Base-by-base conservation (phyloP, 1,140 invertebrate genomes). In the Uloborus diversus region DNA sequence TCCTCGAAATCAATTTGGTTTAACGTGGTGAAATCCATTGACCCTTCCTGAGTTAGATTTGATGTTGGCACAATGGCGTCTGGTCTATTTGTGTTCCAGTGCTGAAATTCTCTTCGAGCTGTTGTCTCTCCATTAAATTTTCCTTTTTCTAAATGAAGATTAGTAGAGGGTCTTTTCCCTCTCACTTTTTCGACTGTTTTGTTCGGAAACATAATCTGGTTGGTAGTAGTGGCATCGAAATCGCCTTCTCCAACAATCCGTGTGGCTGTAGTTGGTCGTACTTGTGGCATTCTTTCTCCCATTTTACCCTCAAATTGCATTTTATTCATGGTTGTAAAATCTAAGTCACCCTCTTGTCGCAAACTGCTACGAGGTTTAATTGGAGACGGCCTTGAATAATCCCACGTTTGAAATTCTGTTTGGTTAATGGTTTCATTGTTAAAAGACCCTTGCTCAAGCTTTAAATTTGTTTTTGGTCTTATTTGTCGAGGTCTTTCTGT, bases 81-180 rank as follows among this genome's bases (percentile, higher is more conserved):
- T 17, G 64, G 35, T 65, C 83, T 82, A 28, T 84, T 82, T 5
- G 83, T 81, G 62, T 85, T 85, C 86, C 86, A 87, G 69, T 79
- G 84, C 30, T 85, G 83, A 79, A 84, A 88, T 82, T 88, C 87
- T 71, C 83, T 82, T 66, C 84, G 85, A 49, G 85, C 83, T 7
- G 87, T 88, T 13, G 87, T 88, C 37, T 82, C 65, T 76, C 85
- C 85, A 28, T 86, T 84, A 59, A 88, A 84, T 25, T 85, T 86
- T 3, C 83, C 76, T 47, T 37, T 47, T 23, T 79, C 76, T 2
- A 79, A 37, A 17, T 57, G 51, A 17, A 79, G 47, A 37, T 79
- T 68, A 3, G 76, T 79, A 7, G 27, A 17, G 17, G 80, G 80
- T 53, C 70, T 66, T 27, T 71, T 65, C 2, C 57, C 70, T 68